Conservation (phyloP, 2,888 invertebrate genomes). For the Oxycera nigricornis region DNA sequence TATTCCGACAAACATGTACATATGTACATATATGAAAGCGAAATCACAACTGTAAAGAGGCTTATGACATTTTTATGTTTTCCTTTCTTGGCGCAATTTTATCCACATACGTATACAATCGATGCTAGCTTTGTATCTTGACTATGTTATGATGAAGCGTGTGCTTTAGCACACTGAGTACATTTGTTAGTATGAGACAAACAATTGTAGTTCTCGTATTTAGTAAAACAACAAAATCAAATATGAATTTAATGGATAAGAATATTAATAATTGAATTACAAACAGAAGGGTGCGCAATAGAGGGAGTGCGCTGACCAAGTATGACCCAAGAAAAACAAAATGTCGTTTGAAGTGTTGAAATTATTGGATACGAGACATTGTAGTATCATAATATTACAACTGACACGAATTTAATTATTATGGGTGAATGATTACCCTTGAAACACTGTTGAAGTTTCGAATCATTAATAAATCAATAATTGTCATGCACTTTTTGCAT, state of each 20-base stretch:
- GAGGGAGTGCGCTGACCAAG: too few species aligned
- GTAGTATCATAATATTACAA: too few species aligned
- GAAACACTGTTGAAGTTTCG: too few species aligned
- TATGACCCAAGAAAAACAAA: too few species aligned
- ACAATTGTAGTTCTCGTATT: neutral
- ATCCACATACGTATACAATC: neutral
- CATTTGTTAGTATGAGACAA: constrained; percentile 12
- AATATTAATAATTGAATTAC: constrained; percentile 50
- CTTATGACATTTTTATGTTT: constrained; percentile 51
- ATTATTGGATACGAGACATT: too few species aligned
- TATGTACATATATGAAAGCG: neutral
- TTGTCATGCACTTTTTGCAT: too few species aligned
- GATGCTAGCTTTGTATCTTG: neutral
- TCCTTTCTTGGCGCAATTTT: constrained; percentile 41
- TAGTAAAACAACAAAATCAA: constrained; percentile 49
- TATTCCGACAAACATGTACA: neutral
- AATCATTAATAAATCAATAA: too few species aligned
- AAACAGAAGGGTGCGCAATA: neutral
- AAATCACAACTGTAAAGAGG: constrained; percentile 47
- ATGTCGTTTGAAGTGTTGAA: too few species aligned
- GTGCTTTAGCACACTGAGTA: neutral
- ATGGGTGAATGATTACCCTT: too few species aligned
- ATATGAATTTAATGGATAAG: constrained; percentile 48
- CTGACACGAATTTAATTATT: too few species aligned
- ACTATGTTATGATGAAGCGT: neutral